Base-by-base conservation (phyloP, 2,888 invertebrate species). In the Panzeria rudis region DNA sequence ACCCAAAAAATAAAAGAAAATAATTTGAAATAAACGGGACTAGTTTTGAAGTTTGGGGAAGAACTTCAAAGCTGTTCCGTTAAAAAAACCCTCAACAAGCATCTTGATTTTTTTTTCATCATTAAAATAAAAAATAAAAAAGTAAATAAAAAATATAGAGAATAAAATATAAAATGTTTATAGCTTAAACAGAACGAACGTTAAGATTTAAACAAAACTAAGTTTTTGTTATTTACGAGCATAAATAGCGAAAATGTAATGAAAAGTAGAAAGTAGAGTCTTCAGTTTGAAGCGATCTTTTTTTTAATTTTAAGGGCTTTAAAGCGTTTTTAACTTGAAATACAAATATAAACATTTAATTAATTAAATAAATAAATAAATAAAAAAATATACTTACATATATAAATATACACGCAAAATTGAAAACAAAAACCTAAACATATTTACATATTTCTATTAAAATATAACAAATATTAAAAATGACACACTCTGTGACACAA, bases 21-120 rank as follows among this genome's bases (percentile, higher is more conserved):
- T 35, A 82, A 72, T 47, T 29, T 15, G 8, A 41, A 68, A 61
- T 38, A 91, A 92, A 91, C 91, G 87, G 88, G 87, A 89, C 89
- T 87, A 89, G 88, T 90, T 89, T 92, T 91, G 91, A 89, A 91
- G 89, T 92, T 92, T 92, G 92, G 92, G 92, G 92, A 92, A 92
- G 92, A 92, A 92, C 90, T 92, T 91, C 90, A 90, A 90, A 89
- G 90, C 89, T 89, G 89, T 88, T 89, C 89, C 90, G 89, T 89
- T 91, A 92, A 89, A 88, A 8, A 64, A 54, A 15, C 59, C 25
- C 47, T n/a, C 79, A 86, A 85, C 76, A 20, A 77, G 20, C 50
- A n/a, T n/a, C 29, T 29, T 64, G 25, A 69, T 71, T 66, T 56
- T 69, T 23, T 69, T n/a, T n/a, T n/a, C n/a, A n/a, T n/a, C n/a